Evolutionary conservation across 2,113 vertebrate genomes (phyloP).

Genomic region (Hippolais icterina): DNA sequence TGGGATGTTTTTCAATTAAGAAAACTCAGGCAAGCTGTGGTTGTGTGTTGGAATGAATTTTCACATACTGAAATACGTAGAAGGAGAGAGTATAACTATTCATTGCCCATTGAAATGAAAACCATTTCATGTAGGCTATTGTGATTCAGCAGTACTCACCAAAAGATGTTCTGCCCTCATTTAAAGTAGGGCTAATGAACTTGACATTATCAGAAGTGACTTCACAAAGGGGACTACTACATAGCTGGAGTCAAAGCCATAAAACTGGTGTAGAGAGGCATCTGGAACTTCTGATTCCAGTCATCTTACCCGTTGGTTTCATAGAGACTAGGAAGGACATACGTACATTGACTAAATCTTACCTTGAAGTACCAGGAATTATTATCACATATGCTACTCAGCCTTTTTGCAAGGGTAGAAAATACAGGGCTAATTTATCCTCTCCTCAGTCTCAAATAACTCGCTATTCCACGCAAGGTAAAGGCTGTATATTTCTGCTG

Average conservation of each 20-base stretch:
- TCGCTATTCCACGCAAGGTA: rapidly evolving
- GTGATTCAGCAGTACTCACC: neutral
- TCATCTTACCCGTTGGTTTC: neutral
- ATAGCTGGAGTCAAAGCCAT: neutral
- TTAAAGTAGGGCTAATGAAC: neutral
- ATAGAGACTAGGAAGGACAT: neutral
- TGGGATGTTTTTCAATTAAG: neutral
- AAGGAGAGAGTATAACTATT: neutral
- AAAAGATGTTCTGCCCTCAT: neutral
- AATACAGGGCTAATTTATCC: neutral
- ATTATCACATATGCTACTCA: neutral
- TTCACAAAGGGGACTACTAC: neutral
- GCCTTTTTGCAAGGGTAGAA: neutral
- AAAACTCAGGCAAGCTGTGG: neutral
- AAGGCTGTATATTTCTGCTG: neutral
- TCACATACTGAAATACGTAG: neutral
- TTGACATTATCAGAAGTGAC: neutral
- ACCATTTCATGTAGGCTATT: neutral
- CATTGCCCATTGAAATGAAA: neutral
- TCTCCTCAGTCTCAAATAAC: neutral
- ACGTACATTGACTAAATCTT: neutral
- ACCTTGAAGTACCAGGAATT: neutral
- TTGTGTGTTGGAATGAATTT: neutral
- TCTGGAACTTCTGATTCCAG: neutral
- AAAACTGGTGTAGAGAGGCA: neutral